A percentile compares a stretch with the other conserved stretches of the same genome.
Conservation (phyloP, 2,797 vertebrate genomes). For the Buceros bicornis region DNA sequence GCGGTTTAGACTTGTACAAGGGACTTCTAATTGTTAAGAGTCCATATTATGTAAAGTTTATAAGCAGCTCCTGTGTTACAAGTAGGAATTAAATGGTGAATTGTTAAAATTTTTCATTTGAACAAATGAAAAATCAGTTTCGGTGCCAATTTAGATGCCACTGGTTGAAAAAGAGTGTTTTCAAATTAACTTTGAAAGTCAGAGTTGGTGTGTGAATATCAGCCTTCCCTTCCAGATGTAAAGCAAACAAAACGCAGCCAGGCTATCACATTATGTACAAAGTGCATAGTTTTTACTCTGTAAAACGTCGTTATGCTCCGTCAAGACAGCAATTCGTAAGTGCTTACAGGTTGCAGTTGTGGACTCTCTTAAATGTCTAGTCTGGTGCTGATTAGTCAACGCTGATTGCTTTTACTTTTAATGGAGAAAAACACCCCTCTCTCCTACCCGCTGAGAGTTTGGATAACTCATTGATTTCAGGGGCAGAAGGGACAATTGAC, state of each 20-base stretch:
- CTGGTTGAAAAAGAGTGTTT: not conserved
- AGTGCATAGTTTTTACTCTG: not conserved
- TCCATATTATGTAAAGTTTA: not conserved
- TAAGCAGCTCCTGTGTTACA: not conserved
- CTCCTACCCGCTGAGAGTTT: not conserved
- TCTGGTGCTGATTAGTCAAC: not conserved
- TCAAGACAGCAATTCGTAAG: not conserved
- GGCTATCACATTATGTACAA: not conserved
- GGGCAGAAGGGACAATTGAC: not conserved
- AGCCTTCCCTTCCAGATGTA: not conserved
- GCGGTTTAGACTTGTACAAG: not conserved
- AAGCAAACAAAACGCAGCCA: not conserved
- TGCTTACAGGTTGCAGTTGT: not conserved
- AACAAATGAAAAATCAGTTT: not conserved
- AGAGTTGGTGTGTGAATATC: not conserved
- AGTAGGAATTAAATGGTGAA: not conserved
- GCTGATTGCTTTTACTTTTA: not conserved
- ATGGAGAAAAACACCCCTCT: not conserved
- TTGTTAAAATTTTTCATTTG: not conserved
- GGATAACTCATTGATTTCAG: conserved; percentile 33
- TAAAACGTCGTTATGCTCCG: not conserved
- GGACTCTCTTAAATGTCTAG: not conserved
- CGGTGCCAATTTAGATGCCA: not conserved
- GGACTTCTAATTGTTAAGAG: not conserved
- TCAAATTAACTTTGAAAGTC: not conserved